Base-by-base conservation (phyloP, 2,797 vertebrate species). In the Scomberomorus guttatus region DNA sequence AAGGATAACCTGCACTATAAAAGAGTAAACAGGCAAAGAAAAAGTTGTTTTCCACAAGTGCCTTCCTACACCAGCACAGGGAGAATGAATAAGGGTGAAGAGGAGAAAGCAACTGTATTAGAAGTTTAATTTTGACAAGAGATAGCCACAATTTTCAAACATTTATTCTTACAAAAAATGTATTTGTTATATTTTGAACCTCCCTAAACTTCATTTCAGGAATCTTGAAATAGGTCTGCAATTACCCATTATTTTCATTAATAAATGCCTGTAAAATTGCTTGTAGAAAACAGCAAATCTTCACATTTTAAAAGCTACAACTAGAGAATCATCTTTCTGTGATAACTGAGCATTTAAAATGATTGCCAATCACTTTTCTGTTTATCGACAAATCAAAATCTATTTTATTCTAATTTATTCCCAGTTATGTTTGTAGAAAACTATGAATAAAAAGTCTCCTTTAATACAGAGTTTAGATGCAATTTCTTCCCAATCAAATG, bases 1-100 rank as follows among this genome's bases (percentile, higher is more conserved):
- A 66, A 82, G 78, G 83, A 68, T 82, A 78, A 72, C 55, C 66
- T 46, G 37, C 73, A 87, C 70, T 2, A 70, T 52, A 64, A 2
- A 1, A 66, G 24, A 61, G 59, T 59, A 78, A 84, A 82, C 55
- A 34, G 32, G 51, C 67, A 65, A 58, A 32, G n/a, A 64, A 20
- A 77, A 75, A 66, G 8, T 15, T 17, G 50, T 70, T 77, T 77
- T 58, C 55, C 29, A 51, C 15, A 56, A 42, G 52, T 56, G 60
- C 63, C 39, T 69, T 83, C 20, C 39, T 60, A 52, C 52, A 18
- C 15, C 69, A 66, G 56, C 6, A n/a, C 42, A 44, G 24, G 17
- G 25, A 11, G 58, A 64, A 65, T 54, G 75, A 78, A 73, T 18
- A 24, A 72, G 52, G 14, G 11, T 69, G 63, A 60, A 17, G 6